Conservation (phyloP, 2,888 invertebrate genomes). For the Orchesellides sinensis region DNA sequence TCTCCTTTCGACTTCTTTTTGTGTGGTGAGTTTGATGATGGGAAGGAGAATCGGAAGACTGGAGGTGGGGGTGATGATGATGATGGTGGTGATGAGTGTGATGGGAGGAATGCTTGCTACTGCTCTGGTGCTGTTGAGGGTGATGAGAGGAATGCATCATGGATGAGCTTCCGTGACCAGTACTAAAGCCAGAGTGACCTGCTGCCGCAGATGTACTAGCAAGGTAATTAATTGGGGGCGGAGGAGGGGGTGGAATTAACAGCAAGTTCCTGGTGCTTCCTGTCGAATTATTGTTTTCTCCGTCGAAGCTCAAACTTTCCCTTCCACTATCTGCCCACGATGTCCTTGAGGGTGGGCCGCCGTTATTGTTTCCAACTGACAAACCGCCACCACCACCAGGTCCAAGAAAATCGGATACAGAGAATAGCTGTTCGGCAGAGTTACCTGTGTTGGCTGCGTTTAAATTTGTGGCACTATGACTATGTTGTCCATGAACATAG, state of each 20-base stretch:
- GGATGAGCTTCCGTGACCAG: slow-evolving; percentile 22
- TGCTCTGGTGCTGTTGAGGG: slow-evolving; percentile 30
- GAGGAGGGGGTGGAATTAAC: slow-evolving; percentile 70
- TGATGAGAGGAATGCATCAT: slow-evolving; percentile 60
- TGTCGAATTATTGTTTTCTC: slow-evolving; percentile 71
- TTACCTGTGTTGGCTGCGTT: slow-evolving; percentile 51
- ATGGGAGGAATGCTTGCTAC: slow-evolving; percentile 48
- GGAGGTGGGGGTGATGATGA: slow-evolving; percentile 52
- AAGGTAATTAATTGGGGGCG: slow-evolving; percentile 69
- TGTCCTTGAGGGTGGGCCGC: slow-evolving; percentile 69
- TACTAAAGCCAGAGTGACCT: slow-evolving; percentile 41
- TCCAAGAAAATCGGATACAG: slow-evolving; percentile 71
- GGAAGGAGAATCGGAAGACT: slow-evolving; percentile 54
- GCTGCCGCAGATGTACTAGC: slow-evolving; percentile 34
- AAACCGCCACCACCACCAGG: slow-evolving; percentile 56
- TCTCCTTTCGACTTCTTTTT: slow-evolving; percentile 62
- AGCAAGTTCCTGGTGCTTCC: slow-evolving; percentile 71
- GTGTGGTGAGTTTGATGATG: slow-evolving; percentile 59
- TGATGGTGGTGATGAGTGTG: slow-evolving; percentile 53
- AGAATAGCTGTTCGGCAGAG: slow-evolving; percentile 69
- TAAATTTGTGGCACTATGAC: slow-evolving; percentile 56
- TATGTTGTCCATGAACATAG: slow-evolving; percentile 41
- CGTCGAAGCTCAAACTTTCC: slow-evolving; percentile 74
- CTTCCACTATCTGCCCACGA: slow-evolving; percentile 74
- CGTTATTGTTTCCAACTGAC: slow-evolving; percentile 45